Base-by-base conservation (phyloP, 2,888 invertebrate genomes). In the Caenorhabditis uteleia region DNA sequence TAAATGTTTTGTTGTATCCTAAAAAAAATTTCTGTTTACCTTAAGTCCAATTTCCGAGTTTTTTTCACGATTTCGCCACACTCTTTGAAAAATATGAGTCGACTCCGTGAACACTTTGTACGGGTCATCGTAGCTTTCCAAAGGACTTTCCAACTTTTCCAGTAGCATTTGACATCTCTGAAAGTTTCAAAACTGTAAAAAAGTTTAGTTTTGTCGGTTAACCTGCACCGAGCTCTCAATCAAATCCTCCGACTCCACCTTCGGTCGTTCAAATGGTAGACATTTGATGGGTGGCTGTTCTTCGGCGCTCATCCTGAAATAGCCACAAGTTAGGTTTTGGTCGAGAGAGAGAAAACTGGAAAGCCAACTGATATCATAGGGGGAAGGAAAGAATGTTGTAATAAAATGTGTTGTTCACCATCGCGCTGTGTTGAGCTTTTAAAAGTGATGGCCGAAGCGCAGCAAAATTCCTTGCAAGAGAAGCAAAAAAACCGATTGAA, bases 31-130 rank as follows among this genome's bases (percentile, higher is more conserved):
- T 18, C 7, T 12, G 14, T 33, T 18, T 31, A 75, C 75, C 50
- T 71, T 71, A n/a, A 75, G 48, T 0, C 73, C 75, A 27, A 75
- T 74, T 46, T 75, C 75, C 8, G 71, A 71, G 29, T 67, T 61
- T 36, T 70, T n/a, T n/a, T n/a, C n/a, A n/a, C n/a, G n/a, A n/a
- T n/a, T n/a, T n/a, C n/a, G n/a, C 75, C 75, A 75, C 18, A 65
- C 65, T n/a, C 42, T 43, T 18, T 56, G 48, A 34, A 68, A 68
- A 2, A 45, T 50, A n/a, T n/a, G n/a, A n/a, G n/a, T n/a, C n/a
- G n/a, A n/a, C n/a, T n/a, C n/a, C n/a, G n/a, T n/a, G n/a, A n/a
- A n/a, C n/a, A n/a, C n/a, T n/a, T n/a, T n/a, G n/a, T n/a, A n/a
- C n/a, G n/a, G n/a, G n/a, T n/a, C n/a, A n/a, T n/a, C n/a, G n/a